A percentile compares a stretch with the other conserved stretches of the same genome.
These are phyloP conservation scores for Amazona vittata DNA, from an alignment of 2,113 vertebrate genomes.

Conservation along the genomic window DNA sequence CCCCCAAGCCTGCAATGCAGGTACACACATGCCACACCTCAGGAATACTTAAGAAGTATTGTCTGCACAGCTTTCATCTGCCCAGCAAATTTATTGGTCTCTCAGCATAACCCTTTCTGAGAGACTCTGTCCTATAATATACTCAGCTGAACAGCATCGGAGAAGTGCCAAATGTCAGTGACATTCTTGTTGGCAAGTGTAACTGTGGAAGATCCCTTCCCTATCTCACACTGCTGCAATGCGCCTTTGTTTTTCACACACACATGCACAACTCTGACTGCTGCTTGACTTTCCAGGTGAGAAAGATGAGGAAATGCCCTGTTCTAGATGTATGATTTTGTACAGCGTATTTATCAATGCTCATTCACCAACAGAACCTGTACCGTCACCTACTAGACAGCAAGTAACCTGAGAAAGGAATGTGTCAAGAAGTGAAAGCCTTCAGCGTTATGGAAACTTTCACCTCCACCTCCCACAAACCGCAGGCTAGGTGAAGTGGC, in stretches of 20 bases:
- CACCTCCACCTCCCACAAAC: neutral
- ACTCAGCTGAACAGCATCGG: neutral
- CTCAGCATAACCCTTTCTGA: neutral
- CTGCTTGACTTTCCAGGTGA: neutral
- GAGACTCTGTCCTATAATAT: neutral
- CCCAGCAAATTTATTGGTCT: neutral
- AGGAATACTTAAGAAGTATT: neutral
- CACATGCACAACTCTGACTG: neutral
- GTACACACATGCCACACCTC: no score
- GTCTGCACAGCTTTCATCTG: neutral
- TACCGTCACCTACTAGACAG: neutral
- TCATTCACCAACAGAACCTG: neutral
- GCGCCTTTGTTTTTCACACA: neutral
- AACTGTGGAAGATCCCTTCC: neutral
- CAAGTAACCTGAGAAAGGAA: neutral
- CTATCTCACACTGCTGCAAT: rapidly evolving
- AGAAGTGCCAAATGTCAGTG: neutral
- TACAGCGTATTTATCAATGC: neutral
- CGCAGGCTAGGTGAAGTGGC: neutral
- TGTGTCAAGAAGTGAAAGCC: neutral
- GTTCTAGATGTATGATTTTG: neutral
- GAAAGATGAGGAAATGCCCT: neutral
- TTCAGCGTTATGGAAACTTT: neutral
- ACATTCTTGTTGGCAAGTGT: neutral
- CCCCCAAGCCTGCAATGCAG: neutral